A percentile compares a stretch with the other conserved stretches of the same genome.
phyloP scores from a whole-genome alignment of 1,140 invertebrate genomes.

The Camponotus floridanus region DNA sequence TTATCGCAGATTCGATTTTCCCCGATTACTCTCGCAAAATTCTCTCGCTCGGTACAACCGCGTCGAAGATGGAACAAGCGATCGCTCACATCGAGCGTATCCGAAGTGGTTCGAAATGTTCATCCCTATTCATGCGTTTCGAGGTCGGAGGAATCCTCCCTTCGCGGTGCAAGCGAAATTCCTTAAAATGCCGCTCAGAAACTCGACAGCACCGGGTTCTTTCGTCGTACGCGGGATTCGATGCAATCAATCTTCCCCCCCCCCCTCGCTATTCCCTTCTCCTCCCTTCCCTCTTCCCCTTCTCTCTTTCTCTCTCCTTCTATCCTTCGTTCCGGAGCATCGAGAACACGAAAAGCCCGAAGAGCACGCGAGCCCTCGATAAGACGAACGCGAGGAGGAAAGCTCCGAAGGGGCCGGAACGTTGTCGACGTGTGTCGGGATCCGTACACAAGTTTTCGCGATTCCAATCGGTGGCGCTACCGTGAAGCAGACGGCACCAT shows the following conservation, averaged over 20 bases:
- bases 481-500: constrained; percentile 48
- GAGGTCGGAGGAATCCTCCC: constrained; percentile 7
- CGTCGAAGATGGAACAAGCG: constrained; percentile 8
- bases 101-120: neutral
- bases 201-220: constrained; percentile 59
- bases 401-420: neutral
- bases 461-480: constrained; percentile 41
- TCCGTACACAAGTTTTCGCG: constrained; percentile 39
- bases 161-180: constrained; percentile 54
- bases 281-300: too few relatives aligned
- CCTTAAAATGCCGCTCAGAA: constrained; percentile 54
- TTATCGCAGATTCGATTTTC: constrained; percentile 7
- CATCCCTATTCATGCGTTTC: constrained; percentile 35
- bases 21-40: neutral
- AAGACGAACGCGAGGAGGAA: constrained; percentile 28
- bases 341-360: constrained; percentile 47
- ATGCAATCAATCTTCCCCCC: constrained; percentile 77
- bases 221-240: constrained; percentile 69
- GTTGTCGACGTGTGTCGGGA: constrained; percentile 17
- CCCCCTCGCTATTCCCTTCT: neutral
- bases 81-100: constrained; percentile 5
- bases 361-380: constrained; percentile 54
- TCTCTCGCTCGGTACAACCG: neutral
- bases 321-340: neutral
- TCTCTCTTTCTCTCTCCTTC: too few relatives aligned